Base-by-base conservation (phyloP, 2,797 vertebrate genomes). In the Astyanax mexicanus region DNA sequence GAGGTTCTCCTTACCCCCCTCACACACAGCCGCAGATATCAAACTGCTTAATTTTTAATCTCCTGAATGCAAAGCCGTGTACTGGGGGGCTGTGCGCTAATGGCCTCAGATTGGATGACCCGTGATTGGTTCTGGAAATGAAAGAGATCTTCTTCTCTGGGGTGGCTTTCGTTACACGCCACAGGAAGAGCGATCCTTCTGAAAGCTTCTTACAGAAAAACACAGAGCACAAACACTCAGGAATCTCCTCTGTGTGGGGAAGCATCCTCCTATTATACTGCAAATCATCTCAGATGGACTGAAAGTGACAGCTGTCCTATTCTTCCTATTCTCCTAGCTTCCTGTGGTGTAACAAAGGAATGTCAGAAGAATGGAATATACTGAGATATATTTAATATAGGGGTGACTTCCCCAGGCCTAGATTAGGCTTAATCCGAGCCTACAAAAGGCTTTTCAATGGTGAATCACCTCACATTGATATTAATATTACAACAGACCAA, bases 1-100 rank as follows among this genome's bases (percentile, higher is more conserved):
- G 75, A 81, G 72, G 65, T 69, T 82, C 75, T 64, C 51, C 64
- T 84, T 84, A 76, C 52, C 23, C 49, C 55, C 51, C 55, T 47
- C 25, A 71, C 71, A 71, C 37, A 54, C 60, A 57, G 51, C 38
- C 77, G 74, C 58, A 79, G 80, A 84, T 82, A 84, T 86, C 80
- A 84, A 85, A 78, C 82, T 88, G 76, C 37, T 90, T 83, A 88
- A 91, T 89, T 86, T 89, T 91, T 90, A 87, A 91, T 90, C 78
- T 80, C 78, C 80, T 81, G 83, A 89, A 86, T 84, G 84, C 81
- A 81, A 80, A 86, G 77, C 69, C 2, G 0, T 83, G 83, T 82
- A 82, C 75, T 71, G 64, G 78, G 78, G 68, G 74, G 51, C 52
- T 51, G 60, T 66, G 65, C 83, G 54, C 84, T 88, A 85, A 88